Evolutionary conservation across 2,113 vertebrate species (phyloP), one percentile per base, ranked within the genome.

Genomic region (Oreotragus oreotragus): DNA sequence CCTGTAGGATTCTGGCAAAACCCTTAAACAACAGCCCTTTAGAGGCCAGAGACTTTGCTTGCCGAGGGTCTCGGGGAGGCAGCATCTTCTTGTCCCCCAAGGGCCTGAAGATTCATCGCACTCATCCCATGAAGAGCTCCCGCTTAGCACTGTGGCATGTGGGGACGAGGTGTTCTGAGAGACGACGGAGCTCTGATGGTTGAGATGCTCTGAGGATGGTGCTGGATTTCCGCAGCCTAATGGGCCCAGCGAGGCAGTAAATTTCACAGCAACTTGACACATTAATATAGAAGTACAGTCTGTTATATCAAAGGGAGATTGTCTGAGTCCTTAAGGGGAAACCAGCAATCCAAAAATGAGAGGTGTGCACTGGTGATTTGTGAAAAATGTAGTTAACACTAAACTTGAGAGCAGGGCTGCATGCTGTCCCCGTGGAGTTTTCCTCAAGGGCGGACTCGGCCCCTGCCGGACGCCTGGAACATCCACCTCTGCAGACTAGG

Each of bases 271-370:
- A 98, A 98, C 97, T 96, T 98, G 98, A 99, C 98, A 98, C 98
- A 96, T 99, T 98, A 98, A 99, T 98, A 98, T 97, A 98, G 98
- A 99, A 98, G 98, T 98, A 99, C 98, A 98, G 98, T 98, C 98
- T 99, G 98, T 98, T 98, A 98, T 96, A 99, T 98, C 98, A 98
- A 98, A 98, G 97, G 97, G 97, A 99, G 98, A 98, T 98, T 97
- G 98, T 98, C 98, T 97, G 87, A 96, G 98, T 98, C 97, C 98
- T 98, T 99, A 98, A 97, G 98, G 98, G 97, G 97, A 98, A 98
- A 96, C 94, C 76, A 39, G 97, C 98, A 98, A 98, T 97, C 97
- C 96, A 84, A 98, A 98, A 98, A 98, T 97, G 98, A 98, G 98
- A 98, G 98, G 97, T 94, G 91, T 83, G 80, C 14, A 16, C 96